A percentile compares a stretch with the other conserved stretches of the same genome.
phyloP scores from a whole-genome alignment of 2,888 invertebrate species.

The Chaetogeoica ovagalla region DNA sequence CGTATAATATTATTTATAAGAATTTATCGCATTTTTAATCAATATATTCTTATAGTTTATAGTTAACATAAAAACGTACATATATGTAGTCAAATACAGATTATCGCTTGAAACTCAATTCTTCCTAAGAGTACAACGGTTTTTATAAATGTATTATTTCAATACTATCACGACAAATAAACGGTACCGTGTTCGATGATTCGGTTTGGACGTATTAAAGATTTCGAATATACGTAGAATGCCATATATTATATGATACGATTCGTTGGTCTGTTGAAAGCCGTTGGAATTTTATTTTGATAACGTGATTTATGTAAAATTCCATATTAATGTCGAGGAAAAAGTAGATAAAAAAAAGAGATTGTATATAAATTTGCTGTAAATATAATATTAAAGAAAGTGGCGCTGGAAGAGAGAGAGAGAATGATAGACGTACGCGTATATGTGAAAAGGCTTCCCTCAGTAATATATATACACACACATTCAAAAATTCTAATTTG shows the following conservation, averaged over 20 bases:
- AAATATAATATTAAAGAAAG: constrained; percentile 23
- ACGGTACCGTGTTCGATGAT: too few species aligned
- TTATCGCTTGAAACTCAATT: too few species aligned
- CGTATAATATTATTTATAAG: too few species aligned
- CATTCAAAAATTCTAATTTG: constrained; percentile 38
- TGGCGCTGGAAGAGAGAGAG: background rate
- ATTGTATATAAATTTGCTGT: constrained; percentile 36
- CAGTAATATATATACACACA: background rate
- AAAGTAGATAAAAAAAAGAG: constrained; percentile 19
- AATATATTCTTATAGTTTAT: too few species aligned
- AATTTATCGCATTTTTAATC: too few species aligned
- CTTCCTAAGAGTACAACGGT: too few species aligned
- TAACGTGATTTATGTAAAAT: constrained; percentile 44
- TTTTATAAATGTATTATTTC: too few species aligned
- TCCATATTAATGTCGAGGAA: constrained; percentile 21
- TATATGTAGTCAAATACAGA: too few species aligned
- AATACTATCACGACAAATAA: too few species aligned
- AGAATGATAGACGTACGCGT: background rate
- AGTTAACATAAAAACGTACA: too few species aligned
- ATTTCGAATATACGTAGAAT: too few species aligned
- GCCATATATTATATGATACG: background rate
- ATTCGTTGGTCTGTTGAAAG: constrained; percentile 4
- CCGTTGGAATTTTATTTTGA: background rate
- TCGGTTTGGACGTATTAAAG: too few species aligned
- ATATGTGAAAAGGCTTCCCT: constrained; percentile 14